A percentile compares a stretch with the other conserved stretches of the same genome.
Conservation (phyloP, 2,888 invertebrate species). For the Polia nebulosa region DNA sequence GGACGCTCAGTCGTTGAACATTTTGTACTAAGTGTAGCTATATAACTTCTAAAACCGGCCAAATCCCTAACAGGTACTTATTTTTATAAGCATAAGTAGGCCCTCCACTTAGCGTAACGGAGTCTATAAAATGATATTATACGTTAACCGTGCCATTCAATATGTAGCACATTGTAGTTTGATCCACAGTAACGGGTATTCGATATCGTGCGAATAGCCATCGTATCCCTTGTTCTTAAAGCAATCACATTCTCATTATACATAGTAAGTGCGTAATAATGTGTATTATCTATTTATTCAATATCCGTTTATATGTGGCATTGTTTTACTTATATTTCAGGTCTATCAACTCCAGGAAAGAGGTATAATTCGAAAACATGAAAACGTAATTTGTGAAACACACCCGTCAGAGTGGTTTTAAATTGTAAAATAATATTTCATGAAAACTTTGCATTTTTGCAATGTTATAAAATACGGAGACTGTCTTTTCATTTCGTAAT, state of each 20-base stretch:
- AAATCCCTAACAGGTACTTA: constrained; percentile 52
- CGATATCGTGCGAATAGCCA: constrained; percentile 66
- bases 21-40: constrained; percentile 27
- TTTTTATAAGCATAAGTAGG: constrained; percentile 54
- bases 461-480: constrained; percentile 12
- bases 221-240: constrained; percentile 45
- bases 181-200: constrained; percentile 66
- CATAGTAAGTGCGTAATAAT: not conserved
- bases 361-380: not conserved
- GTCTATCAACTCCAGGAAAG: not conserved
- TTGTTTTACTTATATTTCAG: not conserved
- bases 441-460: constrained; percentile 11
- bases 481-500: constrained; percentile 14
- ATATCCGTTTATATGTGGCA: not conserved
- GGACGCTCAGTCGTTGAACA: constrained; percentile 23
- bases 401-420: constrained; percentile 3
- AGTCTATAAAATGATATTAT: constrained; percentile 60
- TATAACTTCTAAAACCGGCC: constrained; percentile 37
- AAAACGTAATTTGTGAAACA: not conserved
- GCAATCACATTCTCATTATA: constrained; percentile 48
- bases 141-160: constrained; percentile 60
- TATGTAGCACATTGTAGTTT: constrained; percentile 62
- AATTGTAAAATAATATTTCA: constrained; percentile 18
- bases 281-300: constrained; percentile 11
- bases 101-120: constrained; percentile 58